A percentile compares a stretch with the other conserved stretches of the same genome.
phyloP scores from a whole-genome alignment of 2,888 invertebrate genomes.

The Lasioglossum villosulum region DNA sequence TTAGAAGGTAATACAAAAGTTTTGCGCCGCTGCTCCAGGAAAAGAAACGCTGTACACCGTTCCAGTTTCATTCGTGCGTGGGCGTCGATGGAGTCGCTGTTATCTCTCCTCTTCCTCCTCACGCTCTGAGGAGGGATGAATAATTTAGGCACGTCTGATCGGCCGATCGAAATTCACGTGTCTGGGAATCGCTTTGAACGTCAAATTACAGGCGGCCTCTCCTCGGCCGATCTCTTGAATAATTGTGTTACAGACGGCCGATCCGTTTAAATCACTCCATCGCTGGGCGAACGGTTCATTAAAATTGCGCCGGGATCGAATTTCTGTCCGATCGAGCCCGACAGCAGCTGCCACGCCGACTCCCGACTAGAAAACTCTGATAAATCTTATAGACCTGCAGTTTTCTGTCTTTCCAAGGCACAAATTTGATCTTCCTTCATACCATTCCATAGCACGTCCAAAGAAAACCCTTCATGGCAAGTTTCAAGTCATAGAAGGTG shows the following conservation, averaged over 20 bases:
- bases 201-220: constrained; percentile 71
- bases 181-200: constrained; percentile 73
- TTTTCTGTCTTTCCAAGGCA: constrained; percentile 17
- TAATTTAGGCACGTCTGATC: constrained; percentile 72
- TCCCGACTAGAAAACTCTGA: constrained; percentile 65
- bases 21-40: constrained; percentile 24
- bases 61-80: neutral
- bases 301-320: constrained; percentile 69
- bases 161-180: constrained; percentile 70
- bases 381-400: constrained; percentile 61
- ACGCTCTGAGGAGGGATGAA: constrained; percentile 65
- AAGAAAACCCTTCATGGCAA: too few species aligned
- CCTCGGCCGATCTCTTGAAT: constrained; percentile 69
- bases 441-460: too few species aligned
- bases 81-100: neutral
- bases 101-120: neutral
- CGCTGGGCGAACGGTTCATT: constrained; percentile 69
- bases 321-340: constrained; percentile 56
- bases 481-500: too few species aligned
- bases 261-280: constrained; percentile 73
- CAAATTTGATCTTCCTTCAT: too few species aligned
- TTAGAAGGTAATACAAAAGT: constrained; percentile 72
- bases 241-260: constrained; percentile 71
- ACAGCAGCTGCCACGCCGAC: neutral
- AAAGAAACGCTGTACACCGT: constrained; percentile 35